Base-by-base conservation (phyloP, 2,888 invertebrate genomes). In the Exephanes ischioxanthus region DNA sequence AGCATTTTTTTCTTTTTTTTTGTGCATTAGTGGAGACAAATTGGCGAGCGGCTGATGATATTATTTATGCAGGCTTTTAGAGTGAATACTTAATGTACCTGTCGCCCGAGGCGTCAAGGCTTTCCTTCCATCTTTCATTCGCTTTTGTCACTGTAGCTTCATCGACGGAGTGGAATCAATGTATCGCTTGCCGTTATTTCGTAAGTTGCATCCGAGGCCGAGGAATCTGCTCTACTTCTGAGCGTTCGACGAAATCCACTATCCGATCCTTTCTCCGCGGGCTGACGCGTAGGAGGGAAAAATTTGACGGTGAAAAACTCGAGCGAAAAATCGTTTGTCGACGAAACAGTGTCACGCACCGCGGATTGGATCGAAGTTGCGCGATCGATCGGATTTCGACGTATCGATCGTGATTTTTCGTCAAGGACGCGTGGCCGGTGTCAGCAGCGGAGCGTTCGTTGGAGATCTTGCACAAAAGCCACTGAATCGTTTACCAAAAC, bases 401-500 rank as follows among this genome's bases (percentile, higher is more conserved):
- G 7, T 9, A 33, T 41, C 41, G 71, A 72, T 71, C 37, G 37
- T 72, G 72, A 72, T 41, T 72, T 16, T 72, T 22, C 58, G 14
- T 53, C 33, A 71, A 71, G 53, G 30, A 37, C 71, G 53, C 33
- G 9, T 9, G 45, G 16, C 26, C 1, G 14, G 22, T 22, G 26
- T 14, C 26, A 3, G 58, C 14, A 22, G 58, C 14, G 1, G 26
- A 26, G 22, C 22, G 55, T 55, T 3, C 55, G 22, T 1, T 7
- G 45, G 22, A 55, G 55, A 11, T 26, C 11, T 58, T 26, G 26
- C 22, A 58, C 14, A 26, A 26, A 14, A 16, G 45, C 45, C 45
- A 48, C 16, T 14, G 3, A 48, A 16, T 48, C 45, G 3, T 14
- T 45, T 3, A 14, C 45, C 14, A 14, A 45, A 45, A 14, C 45